Evolutionary conservation across 2,888 invertebrate genomes (phyloP).

Genomic region (Thysanoteuthis rhombus): DNA sequence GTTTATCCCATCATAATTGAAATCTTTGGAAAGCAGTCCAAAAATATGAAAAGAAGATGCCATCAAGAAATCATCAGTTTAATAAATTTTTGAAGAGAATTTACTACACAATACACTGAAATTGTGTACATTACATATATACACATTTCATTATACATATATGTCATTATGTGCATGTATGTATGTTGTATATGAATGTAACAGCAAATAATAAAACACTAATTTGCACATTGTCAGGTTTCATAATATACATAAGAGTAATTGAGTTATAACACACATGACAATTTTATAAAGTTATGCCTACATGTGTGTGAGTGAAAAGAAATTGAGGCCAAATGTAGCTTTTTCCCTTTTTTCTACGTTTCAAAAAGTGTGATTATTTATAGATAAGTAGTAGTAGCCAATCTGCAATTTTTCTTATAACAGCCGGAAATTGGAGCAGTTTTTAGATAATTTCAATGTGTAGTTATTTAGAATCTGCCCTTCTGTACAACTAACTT

Average conservation of each 20-base stretch:
- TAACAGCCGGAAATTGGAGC: not conserved
- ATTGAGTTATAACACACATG: not conserved
- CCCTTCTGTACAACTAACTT: not conserved
- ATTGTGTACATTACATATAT: too few species aligned
- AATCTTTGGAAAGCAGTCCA: too few species aligned
- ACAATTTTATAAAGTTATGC: not conserved
- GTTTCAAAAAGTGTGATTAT: too few species aligned
- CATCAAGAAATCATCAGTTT: too few species aligned
- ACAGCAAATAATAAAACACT: too few species aligned
- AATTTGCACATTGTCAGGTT: not conserved
- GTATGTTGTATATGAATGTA: too few species aligned
- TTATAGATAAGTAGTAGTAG: not conserved
- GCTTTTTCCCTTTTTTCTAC: not conserved
- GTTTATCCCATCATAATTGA: too few species aligned
- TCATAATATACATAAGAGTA: not conserved
- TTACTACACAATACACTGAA: too few species aligned
- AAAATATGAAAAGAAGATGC: too few species aligned
- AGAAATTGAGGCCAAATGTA: not conserved
- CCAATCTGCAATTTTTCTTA: not conserved
- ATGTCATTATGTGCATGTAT: too few species aligned
- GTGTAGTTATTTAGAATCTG: constrained; percentile 12
- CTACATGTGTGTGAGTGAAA: not conserved
- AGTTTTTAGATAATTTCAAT: not conserved
- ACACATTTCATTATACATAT: too few species aligned
- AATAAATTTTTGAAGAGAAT: too few species aligned